Evolutionary conservation across 1,140 invertebrate species (phyloP), one percentile per base, ranked within the genome.

Genomic region (Drosophila jambulina): DNA sequence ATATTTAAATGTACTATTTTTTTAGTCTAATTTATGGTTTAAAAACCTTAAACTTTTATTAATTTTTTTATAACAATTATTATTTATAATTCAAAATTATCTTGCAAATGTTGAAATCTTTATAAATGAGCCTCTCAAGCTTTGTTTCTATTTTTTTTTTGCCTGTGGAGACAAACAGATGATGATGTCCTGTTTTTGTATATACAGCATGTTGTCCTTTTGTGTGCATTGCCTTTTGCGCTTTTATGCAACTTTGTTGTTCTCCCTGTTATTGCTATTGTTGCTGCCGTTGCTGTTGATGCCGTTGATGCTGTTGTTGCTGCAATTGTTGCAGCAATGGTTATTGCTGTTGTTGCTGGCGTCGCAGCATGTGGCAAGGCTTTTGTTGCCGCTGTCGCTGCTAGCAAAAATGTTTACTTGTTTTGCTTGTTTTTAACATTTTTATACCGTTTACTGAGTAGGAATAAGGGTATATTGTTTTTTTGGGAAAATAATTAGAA

Each of bases 171-270:
- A 57, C 53, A 75, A 76, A 58, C 62, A 65, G 72, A 76, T 78
- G 74, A 65, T 70, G 65, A 56, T 74, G 68, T 77, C 57, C 57
- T 71, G 57, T 77, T 77, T 54, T 71, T 71, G 67, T 72, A 49
- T 71, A 49, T 58, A 45, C 38, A 54, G 68, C 45, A 38, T 81
- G 75, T 82, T 86, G 80, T 80, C 29, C 80, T 77, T 80, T 87
- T 87, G 75, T 87, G 75, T 77, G 75, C 78, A 43, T 72, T 84
- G 77, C 68, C 75, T 78, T 83, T 78, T 87, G 68, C 63, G 71
- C 71, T 80, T 87, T 87, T 87, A 65, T 79, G 76, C 82, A 80
- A 80, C 76, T 63, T 75, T 75, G 70, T 75, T 64, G 72, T 75
- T 74, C 36, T 23, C 27, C 43, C 51, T 62, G 58, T 63, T 64